A percentile compares a stretch with the other conserved stretches of the same genome.
Conservation (phyloP, 2,113 vertebrate genomes). For the Cephalopterus ornatus region DNA sequence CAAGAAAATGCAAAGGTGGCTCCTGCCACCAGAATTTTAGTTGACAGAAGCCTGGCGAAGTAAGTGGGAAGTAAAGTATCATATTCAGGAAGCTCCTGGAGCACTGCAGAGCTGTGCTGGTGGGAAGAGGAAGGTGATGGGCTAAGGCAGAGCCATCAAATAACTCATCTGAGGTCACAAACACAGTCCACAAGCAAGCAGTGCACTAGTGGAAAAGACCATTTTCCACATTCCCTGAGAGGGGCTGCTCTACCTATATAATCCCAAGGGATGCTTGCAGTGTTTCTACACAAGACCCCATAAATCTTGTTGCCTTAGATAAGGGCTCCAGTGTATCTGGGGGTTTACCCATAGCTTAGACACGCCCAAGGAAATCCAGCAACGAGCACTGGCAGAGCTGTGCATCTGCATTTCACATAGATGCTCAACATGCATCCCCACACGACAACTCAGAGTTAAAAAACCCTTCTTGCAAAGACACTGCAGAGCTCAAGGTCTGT, state of each 20-base stretch:
- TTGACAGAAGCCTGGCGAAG: neutral
- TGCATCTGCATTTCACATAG: neutral
- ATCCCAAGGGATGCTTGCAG: neutral
- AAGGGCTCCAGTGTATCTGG: neutral
- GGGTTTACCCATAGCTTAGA: neutral
- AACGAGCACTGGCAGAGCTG: neutral
- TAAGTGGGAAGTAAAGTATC: accelerated
- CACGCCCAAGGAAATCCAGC: neutral
- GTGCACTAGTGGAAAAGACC: neutral
- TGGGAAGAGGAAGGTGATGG: neutral
- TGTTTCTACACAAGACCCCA: neutral
- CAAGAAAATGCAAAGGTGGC: neutral
- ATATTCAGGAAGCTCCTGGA: neutral
- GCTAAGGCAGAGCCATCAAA: neutral
- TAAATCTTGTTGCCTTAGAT: neutral
- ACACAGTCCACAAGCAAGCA: neutral
- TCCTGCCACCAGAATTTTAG: neutral
- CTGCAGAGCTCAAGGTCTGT: neutral
- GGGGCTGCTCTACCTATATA: neutral
- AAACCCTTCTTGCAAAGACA: neutral
- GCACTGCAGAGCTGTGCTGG: neutral
- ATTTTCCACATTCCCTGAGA: neutral
- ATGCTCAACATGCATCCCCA: neutral
- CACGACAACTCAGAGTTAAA: neutral
- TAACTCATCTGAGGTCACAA: neutral